phyloP scores from a whole-genome alignment of 2,888 invertebrate genomes.

The Ommatoiulus sabulosus region DNA sequence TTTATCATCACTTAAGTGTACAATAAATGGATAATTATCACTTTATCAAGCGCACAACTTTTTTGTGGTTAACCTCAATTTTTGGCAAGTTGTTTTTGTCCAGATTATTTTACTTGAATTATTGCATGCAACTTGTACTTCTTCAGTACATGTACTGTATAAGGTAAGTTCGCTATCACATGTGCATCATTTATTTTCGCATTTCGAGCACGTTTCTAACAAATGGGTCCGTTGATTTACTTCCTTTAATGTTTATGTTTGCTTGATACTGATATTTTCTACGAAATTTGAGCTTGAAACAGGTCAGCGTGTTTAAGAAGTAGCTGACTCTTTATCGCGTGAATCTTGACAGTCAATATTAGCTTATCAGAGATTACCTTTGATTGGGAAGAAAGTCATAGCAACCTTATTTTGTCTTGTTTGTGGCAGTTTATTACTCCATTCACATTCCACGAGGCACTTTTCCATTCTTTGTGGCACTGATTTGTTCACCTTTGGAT shows the following conservation, averaged over 20 bases:
- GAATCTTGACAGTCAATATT: constrained; percentile 17
- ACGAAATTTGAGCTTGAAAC: background rate
- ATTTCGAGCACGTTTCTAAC: background rate
- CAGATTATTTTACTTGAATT: too few relatives aligned
- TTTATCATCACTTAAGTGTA: too few relatives aligned
- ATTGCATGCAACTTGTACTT: too few relatives aligned
- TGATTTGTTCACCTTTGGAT: background rate
- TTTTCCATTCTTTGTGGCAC: background rate
- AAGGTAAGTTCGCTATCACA: background rate
- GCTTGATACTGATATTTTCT: background rate
- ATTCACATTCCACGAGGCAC: background rate
- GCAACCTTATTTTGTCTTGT: background rate
- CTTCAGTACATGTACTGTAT: too few relatives aligned
- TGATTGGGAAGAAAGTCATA: background rate
- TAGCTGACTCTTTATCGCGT: background rate
- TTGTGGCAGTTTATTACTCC: background rate
- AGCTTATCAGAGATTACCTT: background rate
- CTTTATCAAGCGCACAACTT: too few relatives aligned
- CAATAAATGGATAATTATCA: too few relatives aligned
- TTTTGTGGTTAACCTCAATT: too few relatives aligned
- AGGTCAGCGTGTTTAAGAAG: background rate
- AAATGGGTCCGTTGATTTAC: background rate
- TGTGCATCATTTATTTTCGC: background rate
- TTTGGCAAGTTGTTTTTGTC: too few relatives aligned
- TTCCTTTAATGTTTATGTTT: background rate